Evolutionary conservation across 1,140 invertebrate genomes (phyloP).

Genomic region (Euura lappo): DNA sequence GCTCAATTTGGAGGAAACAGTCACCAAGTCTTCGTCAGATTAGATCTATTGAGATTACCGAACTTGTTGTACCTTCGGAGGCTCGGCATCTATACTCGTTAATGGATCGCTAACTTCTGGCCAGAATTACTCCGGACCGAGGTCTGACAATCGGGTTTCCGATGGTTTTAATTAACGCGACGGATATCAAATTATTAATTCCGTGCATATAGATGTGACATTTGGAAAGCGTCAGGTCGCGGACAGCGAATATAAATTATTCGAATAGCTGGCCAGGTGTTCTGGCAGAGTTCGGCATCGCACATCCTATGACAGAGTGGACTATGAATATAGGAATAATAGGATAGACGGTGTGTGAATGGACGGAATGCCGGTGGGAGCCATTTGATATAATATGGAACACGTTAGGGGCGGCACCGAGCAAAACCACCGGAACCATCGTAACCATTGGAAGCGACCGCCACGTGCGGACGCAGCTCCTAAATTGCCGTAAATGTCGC

Average conservation of each 20-base stretch:
- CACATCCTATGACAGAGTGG: not conserved
- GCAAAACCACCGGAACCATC: slow-evolving; percentile 6
- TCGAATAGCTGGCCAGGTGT: slow-evolving; percentile 1
- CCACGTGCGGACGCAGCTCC: slow-evolving; percentile 5
- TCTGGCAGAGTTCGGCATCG: not conserved
- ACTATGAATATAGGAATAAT: slow-evolving; percentile 8
- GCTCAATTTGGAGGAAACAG: not conserved
- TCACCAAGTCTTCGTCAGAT: not conserved
- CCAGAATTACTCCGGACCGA: not conserved
- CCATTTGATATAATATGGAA: slow-evolving; percentile 11
- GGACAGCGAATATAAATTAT: slow-evolving; percentile 10
- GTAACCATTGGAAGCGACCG: not conserved
- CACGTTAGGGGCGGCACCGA: not conserved
- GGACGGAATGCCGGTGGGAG: slow-evolving; percentile 2
- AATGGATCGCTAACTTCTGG: not conserved
- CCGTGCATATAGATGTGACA: not conserved
- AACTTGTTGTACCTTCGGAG: not conserved
- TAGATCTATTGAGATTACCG: not conserved
- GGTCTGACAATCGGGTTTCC: not conserved
- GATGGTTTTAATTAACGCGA: not conserved
- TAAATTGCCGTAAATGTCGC: slow-evolving; percentile 2
- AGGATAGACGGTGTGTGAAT: slow-evolving; percentile 8
- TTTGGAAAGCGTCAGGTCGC: not conserved
- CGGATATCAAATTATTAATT: too few relatives aligned
- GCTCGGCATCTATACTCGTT: not conserved